Base-by-base conservation (phyloP, 2,113 vertebrate genomes). In the Myodes glareolus region DNA sequence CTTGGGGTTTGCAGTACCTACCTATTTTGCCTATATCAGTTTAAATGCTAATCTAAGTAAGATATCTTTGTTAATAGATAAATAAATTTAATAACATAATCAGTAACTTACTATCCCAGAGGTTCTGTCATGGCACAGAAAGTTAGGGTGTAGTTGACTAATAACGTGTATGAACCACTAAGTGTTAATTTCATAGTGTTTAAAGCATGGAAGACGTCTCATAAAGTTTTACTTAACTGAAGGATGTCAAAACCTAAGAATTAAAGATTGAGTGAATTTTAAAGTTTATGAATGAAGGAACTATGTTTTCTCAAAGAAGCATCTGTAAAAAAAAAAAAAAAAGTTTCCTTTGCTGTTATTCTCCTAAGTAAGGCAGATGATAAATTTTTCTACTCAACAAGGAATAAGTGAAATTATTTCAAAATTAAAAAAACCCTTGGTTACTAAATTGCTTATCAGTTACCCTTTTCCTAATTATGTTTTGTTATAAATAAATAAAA, bases 161-260 rank as follows among this genome's bases (percentile, higher is more conserved):
- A 63, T 90, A 36, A 63, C 45, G 50, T 42, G 3, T 89, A 19
- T 91, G 52, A 95, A 72, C 70, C 88, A 10, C 77, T 86, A 29
- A 77, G 45, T 94, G 94, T 92, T 95, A 90, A 85, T 86, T 92
- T 85, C 68, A 76, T 0, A 52, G 8, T 88, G 42, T 77, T 94
- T 75, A 52, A 92, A 90, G 29, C 70, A 23, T 91, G 14, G 73
- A 12, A 55, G 81, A 76, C 21, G 33, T 91, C 42, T 94, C 61
- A 89, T 73, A 75, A 61, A 80, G n/a, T 93, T 98, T 97, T 87
- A 78, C 65, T 92, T 95, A 36, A 31, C 21, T 88, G 29, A 91
- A 76, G 50, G 65, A 8, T 95, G 6, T 90, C 23, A 88, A 50
- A 70, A 42, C 70, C 13, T 90, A 90, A 92, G 52, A 86, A 94